Conservation (phyloP, 1,140 invertebrate genomes). For the Prorops nasuta region DNA sequence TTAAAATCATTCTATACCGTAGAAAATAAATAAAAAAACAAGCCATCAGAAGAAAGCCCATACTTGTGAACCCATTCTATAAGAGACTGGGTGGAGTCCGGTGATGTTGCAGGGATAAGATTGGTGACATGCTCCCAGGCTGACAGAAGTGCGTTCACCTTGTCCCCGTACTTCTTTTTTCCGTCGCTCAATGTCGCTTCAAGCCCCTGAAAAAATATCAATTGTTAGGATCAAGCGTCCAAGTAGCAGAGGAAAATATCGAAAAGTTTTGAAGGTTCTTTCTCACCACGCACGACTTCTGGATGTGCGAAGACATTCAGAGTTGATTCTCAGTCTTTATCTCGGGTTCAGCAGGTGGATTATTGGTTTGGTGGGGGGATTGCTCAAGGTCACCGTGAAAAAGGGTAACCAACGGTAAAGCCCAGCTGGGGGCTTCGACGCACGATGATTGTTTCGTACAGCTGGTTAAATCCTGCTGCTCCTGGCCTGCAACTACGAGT, state of each 20-base stretch:
- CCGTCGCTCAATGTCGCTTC: constrained; percentile 58
- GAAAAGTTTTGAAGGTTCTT: neutral
- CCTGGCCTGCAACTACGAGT: constrained; percentile 2
- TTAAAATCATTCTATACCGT: constrained; percentile 3
- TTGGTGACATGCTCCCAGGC: constrained; percentile 61
- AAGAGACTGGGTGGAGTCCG: constrained; percentile 54
- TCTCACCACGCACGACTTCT: constrained; percentile 52
- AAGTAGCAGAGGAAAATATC: no score
- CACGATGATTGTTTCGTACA: no score
- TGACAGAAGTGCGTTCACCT: constrained; percentile 59
- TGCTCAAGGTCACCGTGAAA: no score
- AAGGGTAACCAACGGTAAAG: no score
- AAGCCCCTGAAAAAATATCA: constrained; percentile 49
- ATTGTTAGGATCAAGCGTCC: no score
- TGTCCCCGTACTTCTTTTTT: constrained; percentile 60
- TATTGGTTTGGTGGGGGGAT: no score
- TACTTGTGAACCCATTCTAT: constrained; percentile 61
- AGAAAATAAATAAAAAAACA: constrained; percentile 10
- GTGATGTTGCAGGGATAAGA: constrained; percentile 53
- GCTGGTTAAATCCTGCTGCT: no score
- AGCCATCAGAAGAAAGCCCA: constrained; percentile 17
- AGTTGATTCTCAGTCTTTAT: constrained; percentile 38
- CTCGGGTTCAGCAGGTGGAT: constrained; percentile 13
- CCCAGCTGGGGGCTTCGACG: no score
- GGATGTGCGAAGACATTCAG: constrained; percentile 55